A percentile compares a stretch with the other conserved stretches of the same genome.
Conservation (phyloP, 2,113 vertebrate genomes). For the Toxotes chatareus region DNA sequence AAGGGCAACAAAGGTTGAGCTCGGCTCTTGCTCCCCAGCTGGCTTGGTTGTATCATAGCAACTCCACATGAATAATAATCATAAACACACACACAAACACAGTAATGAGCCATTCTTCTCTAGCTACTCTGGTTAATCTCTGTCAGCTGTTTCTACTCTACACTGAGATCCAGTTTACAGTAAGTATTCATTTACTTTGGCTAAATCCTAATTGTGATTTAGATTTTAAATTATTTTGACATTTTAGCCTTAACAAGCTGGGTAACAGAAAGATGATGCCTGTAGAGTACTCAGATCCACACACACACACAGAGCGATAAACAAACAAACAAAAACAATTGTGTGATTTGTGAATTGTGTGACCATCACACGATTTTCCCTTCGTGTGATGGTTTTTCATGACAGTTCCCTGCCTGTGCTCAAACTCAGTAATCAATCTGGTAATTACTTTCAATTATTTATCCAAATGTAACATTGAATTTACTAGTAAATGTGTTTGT, state of each 20-base stretch:
- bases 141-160: conserved; percentile 70
- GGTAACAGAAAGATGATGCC: too few species aligned
- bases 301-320: too few species aligned
- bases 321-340: too few species aligned
- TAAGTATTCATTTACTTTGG: conserved; percentile 52
- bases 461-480: background rate
- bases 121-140: conserved; percentile 69
- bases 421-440: background rate
- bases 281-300: too few species aligned
- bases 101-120: conserved; percentile 75
- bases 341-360: too few species aligned
- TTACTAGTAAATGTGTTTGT: background rate
- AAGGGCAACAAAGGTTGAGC: conserved; percentile 81
- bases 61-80: conserved; percentile 83
- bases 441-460: background rate
- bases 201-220: conserved; percentile 43
- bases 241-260: too few species aligned
- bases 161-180: conserved; percentile 61
- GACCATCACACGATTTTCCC: too few species aligned
- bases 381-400: too few species aligned
- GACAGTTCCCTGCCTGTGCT: background rate
- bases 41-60: conserved; percentile 80
- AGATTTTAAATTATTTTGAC: conserved; percentile 43
- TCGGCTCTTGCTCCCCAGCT: conserved; percentile 76
- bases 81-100: conserved; percentile 61